Base-by-base conservation (phyloP, 2,113 vertebrate species). In the Odocoileus hemionus region DNA sequence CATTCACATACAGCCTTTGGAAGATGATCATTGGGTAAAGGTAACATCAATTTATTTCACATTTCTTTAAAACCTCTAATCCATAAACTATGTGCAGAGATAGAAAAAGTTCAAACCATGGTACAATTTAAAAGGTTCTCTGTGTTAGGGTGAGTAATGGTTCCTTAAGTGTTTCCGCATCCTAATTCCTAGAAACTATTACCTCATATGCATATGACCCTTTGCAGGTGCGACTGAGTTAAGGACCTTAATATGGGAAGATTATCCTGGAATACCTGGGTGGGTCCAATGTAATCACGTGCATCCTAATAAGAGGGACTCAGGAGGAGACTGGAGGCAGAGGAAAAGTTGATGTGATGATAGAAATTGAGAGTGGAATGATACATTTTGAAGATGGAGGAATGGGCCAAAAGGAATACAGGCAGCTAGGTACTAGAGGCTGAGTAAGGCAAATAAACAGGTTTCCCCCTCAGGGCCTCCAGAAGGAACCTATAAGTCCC, bases 61-160 rank as follows among this genome's bases (percentile, higher is more conserved):
- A 86, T 83, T 91, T 90, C 83, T 76, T 58, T 33, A 80, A 91
- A 64, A 91, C 93, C 19, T 97, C 36, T 70, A 97, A 87, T 79
- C 23, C 6, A 55, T 90, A 79, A 87, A 39, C 36, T 97, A 47
- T 74, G 47, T 78, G 7, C 13, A 84, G 43, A 50, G 9, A 78
- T 19, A 89, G 30, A 91, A 97, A 95, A 85, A 95, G 43, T 92
- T 43, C 45, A 15, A 92, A 86, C 33, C 8, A 16, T 95, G 36
- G 30, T 92, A 91, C 9, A 76, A 11, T 95, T 55, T 86, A 30
- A 91, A 93, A 76, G 86, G 19, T 88, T 78, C 55, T 25, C 26
- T 76, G 6, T 89, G 57, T 30, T 64, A 64, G 67, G 28, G 19
- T 89, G 60, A 93, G 88, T 90, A 92, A 96, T 58, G 15, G 5